Evolutionary conservation across 37 sponge, comb jelly and placozoan genomes (phyloP).

Genomic region (Chondrilla cf. caribensis): DNA sequence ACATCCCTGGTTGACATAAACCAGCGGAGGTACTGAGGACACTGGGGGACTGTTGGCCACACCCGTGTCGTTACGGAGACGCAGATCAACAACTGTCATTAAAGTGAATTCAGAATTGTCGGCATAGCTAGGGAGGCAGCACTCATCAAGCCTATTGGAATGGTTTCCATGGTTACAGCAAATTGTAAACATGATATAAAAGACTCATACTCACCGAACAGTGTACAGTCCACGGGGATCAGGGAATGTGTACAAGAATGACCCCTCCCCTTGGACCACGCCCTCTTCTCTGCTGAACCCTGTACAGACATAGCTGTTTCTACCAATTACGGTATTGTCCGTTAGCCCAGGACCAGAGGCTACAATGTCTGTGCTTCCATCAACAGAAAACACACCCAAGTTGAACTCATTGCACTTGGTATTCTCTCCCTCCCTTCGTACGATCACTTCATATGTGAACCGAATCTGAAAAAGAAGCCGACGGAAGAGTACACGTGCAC

Average conservation of each 20-base stretch:
- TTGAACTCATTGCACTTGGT: conserved; percentile 14
- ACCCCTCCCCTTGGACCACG: conserved; percentile 13
- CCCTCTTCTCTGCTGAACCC: conserved; percentile 16
- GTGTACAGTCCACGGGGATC: not conserved
- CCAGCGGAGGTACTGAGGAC: conserved; percentile 3
- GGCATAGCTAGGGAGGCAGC: conserved; percentile 14
- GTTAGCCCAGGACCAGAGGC: not conserved
- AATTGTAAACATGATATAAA: too few species aligned
- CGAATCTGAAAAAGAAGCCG: not conserved
- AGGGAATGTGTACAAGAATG: conserved; percentile 19
- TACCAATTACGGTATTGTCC: not conserved
- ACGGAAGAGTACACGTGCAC: not conserved
- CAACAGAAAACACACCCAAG: not conserved
- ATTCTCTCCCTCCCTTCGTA: conserved; percentile 18
- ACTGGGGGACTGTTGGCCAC: not conserved
- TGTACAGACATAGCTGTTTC: conserved; percentile 1
- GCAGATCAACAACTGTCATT: not conserved
- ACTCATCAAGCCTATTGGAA: not conserved
- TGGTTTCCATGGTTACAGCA: too few species aligned
- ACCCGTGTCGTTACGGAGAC: conserved; percentile 9
- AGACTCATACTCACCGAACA: not conserved
- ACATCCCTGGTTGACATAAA: not conserved
- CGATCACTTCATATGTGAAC: not conserved
- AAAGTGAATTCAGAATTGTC: not conserved
- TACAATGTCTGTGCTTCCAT: not conserved